Evolutionary conservation across 2,888 invertebrate species (phyloP).

Genomic region (Metopia argyrocephala): DNA sequence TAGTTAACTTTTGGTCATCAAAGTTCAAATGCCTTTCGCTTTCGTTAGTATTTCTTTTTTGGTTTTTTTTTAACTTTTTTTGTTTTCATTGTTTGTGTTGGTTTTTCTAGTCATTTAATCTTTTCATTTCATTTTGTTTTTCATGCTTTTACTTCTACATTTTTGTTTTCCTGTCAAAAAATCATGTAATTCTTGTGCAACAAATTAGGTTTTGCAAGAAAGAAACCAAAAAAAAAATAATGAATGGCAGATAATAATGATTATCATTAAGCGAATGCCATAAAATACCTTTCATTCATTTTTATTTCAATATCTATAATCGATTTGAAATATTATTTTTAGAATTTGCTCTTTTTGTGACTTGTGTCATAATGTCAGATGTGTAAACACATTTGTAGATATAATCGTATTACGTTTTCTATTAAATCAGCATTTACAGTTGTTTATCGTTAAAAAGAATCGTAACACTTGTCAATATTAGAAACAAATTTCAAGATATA

Average conservation of each 20-base stretch:
- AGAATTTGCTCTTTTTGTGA: not conserved
- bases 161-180: not conserved
- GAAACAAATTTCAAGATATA: no score
- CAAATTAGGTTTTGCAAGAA: constrained; percentile 12
- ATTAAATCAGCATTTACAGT: no score
- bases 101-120: constrained; percentile 6
- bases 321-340: not conserved
- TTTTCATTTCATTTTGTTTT: not conserved
- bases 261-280: constrained; percentile 50
- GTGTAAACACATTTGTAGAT: no score
- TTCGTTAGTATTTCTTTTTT: constrained; percentile 3
- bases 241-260: not conserved
- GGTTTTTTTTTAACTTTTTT: not conserved
- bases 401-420: no score
- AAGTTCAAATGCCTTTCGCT: constrained; percentile 42
- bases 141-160: not conserved
- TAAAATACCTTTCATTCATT: constrained; percentile 28
- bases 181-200: constrained; percentile 24
- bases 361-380: no score
- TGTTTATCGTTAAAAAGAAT: no score
- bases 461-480: no score
- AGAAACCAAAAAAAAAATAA: constrained; percentile 19
- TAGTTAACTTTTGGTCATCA: constrained; percentile 12
- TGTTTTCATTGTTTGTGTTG: not conserved
- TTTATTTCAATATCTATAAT: constrained; percentile 26